Evolutionary conservation across 2,113 vertebrate genomes (phyloP), one percentile per base, ranked within the genome.

Genomic region (Girardinichthys multiradiatus): DNA sequence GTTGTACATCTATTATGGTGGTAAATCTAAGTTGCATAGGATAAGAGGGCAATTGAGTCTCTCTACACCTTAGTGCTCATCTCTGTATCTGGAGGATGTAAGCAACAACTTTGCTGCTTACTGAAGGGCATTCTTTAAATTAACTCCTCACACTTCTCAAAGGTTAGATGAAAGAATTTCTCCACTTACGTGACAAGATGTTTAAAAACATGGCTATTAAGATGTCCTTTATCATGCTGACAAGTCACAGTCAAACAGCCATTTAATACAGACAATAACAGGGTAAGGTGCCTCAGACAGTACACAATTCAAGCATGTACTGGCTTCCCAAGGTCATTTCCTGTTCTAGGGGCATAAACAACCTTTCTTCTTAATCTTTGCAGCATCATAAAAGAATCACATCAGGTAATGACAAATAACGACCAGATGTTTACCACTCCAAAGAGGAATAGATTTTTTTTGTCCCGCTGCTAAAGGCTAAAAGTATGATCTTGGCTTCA

Each of bases 41-140:
- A 93, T 86, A 90, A 90, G 87, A 88, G 86, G 85, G 85, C 90
- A 94, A 94, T 93, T 92, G 57, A 92, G 91, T 92, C 90, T 84
- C 87, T 79, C 81, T 72, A 79, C 91, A 91, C 87, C 91, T 90
- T 84, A 66, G 78, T 74, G 69, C 89, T 91, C 89, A 83, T 85
- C 81, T 88, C 77, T 72, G 65, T 81, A 87, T 75, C 83, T 26
- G 26, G 26, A 54, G 89, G 86, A 85, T 92, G 92, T 89, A 92
- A 92, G 93, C 82, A 91, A 81, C 79, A 81, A 67, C 57, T 69
- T 70, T 68, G 80, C 72, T 51, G 80, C 77, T 60, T 89, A 72
- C 30, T 84, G 89, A 90, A 90, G 82, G 83, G 77, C 80, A 79
- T 89, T 77, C 80, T 93, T 84, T 85, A 81, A 91, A 83, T 87